These are phyloP conservation scores for Melanocharis versteri DNA, from an alignment of 2,113 vertebrate species.

Conservation along the genomic window DNA sequence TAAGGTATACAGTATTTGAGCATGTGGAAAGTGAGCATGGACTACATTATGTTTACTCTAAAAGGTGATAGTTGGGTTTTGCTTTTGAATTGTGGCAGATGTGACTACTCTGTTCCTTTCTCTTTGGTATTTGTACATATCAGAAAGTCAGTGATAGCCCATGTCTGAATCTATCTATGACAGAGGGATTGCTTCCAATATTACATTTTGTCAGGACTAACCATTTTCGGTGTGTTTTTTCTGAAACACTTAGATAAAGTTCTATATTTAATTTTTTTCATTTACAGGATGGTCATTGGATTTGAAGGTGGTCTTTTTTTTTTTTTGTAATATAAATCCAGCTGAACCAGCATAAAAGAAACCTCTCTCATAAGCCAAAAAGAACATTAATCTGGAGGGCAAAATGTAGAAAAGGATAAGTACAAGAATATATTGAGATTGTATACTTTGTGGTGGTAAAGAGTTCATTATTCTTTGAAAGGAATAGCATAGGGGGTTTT, in stretches of 20 bases:
- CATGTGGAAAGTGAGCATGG: background rate
- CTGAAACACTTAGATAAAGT: background rate
- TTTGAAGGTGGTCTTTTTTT: accelerated
- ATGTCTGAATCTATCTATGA: accelerated
- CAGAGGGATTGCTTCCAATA: background rate
- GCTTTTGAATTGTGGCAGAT: background rate
- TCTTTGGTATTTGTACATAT: background rate
- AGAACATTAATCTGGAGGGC: background rate
- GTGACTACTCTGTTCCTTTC: background rate
- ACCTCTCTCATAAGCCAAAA: background rate
- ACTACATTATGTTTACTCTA: background rate
- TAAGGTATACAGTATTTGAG: background rate
- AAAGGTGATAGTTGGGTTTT: background rate
- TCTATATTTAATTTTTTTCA: background rate
- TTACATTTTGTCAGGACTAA: background rate
- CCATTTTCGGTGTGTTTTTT: background rate
- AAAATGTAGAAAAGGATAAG: background rate
- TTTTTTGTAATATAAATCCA: background rate
- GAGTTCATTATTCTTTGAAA: background rate
- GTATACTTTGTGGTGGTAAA: background rate
- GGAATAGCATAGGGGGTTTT: accelerated
- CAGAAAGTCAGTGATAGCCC: background rate
- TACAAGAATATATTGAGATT: background rate
- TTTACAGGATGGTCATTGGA: background rate
- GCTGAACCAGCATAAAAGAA: background rate